Evolutionary conservation across 1,140 invertebrate genomes (phyloP).

Genomic region (Pogonomyrmex barbatus): DNA sequence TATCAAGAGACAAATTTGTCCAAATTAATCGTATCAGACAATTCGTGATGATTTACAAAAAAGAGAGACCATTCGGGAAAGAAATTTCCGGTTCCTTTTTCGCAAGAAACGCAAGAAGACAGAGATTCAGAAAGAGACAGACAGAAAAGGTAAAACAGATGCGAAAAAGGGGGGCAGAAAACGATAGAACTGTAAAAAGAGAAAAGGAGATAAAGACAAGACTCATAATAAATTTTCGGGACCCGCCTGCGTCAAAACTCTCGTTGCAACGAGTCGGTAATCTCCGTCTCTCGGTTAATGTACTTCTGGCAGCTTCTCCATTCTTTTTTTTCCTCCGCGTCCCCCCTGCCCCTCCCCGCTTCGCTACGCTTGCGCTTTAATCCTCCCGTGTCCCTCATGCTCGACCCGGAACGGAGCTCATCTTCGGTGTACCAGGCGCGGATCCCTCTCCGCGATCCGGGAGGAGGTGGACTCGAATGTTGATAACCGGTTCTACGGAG

Average conservation of each 20-base stretch:
- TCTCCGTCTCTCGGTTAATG: conserved; percentile 41
- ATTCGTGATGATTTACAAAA: background rate
- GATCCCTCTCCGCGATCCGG: background rate
- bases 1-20: background rate
- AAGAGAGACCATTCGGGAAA: background rate
- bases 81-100: background rate
- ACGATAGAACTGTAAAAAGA: background rate
- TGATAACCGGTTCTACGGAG: background rate
- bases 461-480: background rate
- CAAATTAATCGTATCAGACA: conserved; percentile 4
- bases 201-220: background rate
- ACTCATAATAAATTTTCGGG: conserved; percentile 62
- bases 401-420: conserved; percentile 40
- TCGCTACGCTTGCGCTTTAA: conserved; percentile 28
- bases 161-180: background rate
- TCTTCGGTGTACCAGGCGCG: conserved; percentile 7
- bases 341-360: background rate
- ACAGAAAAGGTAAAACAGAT: background rate
- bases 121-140: background rate
- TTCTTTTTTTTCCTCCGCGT: background rate
- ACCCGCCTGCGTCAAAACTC: conserved; percentile 39
- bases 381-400: conserved; percentile 25
- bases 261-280: conserved; percentile 35
- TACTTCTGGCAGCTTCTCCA: conserved; percentile 49
- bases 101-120: background rate